Evolutionary conservation across 2,888 invertebrate species (phyloP).

Genomic region (Dorcus parallelipipedus): DNA sequence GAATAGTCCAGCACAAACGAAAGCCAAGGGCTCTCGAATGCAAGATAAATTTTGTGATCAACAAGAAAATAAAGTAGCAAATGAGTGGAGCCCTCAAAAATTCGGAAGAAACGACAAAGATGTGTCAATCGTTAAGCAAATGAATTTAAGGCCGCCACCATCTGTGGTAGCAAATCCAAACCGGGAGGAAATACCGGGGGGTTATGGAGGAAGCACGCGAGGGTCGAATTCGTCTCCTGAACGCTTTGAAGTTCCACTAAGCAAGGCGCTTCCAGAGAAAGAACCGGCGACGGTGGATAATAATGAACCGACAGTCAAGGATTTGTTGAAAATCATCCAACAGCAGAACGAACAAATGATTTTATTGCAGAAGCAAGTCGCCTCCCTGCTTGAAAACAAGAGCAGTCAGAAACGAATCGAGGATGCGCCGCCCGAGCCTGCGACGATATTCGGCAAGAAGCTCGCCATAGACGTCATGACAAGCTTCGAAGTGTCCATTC

Average conservation of each 20-base stretch:
- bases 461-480: constrained; percentile 71
- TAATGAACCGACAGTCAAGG: constrained; percentile 56
- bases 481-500: constrained; percentile 61
- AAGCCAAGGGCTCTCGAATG: background rate
- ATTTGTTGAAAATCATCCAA: constrained; percentile 63
- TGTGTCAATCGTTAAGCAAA: too few relatives aligned
- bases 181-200: too few relatives aligned
- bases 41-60: background rate
- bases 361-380: constrained; percentile 61
- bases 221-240: too few relatives aligned
- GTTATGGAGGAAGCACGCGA: too few relatives aligned
- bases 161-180: too few relatives aligned
- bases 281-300: background rate
- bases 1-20: background rate
- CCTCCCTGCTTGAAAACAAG: constrained; percentile 50
- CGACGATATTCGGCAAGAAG: constrained; percentile 36
- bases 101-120: background rate
- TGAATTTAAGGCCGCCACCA: too few relatives aligned
- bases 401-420: constrained; percentile 30
- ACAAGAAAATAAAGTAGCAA: background rate
- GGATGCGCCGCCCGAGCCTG: constrained; percentile 26
- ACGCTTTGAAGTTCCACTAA: too few relatives aligned
- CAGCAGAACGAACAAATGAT: constrained; percentile 66
- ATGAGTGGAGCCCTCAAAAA: background rate
- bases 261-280: too few relatives aligned